These are phyloP conservation scores for Drosophila saltans DNA, from an alignment of 1,140 invertebrate genomes.

Conservation along the genomic window DNA sequence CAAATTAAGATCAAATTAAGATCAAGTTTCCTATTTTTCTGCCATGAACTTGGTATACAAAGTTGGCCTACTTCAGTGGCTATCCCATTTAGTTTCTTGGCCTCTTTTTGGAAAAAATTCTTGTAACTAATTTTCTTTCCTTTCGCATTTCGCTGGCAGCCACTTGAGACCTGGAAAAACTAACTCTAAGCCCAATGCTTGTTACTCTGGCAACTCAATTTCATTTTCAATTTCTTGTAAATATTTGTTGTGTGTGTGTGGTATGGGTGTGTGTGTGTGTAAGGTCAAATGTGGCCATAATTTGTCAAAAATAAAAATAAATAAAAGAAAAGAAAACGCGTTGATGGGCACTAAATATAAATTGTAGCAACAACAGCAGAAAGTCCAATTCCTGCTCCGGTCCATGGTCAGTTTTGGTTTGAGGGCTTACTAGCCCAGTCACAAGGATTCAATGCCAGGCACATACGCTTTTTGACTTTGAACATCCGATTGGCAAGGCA, in stretches of 20 bases:
- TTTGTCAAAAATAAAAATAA: slow-evolving; percentile 61
- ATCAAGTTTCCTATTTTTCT: too few species aligned
- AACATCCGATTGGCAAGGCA: slow-evolving; percentile 77
- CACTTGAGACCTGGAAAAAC: slow-evolving; percentile 40
- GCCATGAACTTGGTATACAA: too few species aligned
- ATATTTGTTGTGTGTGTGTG: slow-evolving; percentile 21
- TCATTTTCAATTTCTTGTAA: slow-evolving; percentile 71
- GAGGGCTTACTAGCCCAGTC: slow-evolving; percentile 26
- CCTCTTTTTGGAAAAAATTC: not conserved
- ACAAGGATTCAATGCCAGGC: slow-evolving; percentile 66
- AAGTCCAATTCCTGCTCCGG: not conserved
- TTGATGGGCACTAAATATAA: slow-evolving; percentile 77
- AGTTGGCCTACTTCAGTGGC: not conserved
- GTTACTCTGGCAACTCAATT: slow-evolving; percentile 73
- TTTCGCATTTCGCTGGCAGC: slow-evolving; percentile 17
- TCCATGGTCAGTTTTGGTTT: not conserved
- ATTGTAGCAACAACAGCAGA: slow-evolving; percentile 47
- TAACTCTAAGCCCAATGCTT: slow-evolving; percentile 57
- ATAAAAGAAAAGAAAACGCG: slow-evolving; percentile 33
- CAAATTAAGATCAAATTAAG: too few species aligned
- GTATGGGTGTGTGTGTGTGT: not conserved
- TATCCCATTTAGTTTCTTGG: not conserved
- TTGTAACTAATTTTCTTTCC: not conserved
- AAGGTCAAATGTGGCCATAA: slow-evolving; percentile 66
- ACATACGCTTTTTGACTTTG: slow-evolving; percentile 80